Base-by-base conservation (phyloP, 2,797 vertebrate species). In the Podarcis siculus region DNA sequence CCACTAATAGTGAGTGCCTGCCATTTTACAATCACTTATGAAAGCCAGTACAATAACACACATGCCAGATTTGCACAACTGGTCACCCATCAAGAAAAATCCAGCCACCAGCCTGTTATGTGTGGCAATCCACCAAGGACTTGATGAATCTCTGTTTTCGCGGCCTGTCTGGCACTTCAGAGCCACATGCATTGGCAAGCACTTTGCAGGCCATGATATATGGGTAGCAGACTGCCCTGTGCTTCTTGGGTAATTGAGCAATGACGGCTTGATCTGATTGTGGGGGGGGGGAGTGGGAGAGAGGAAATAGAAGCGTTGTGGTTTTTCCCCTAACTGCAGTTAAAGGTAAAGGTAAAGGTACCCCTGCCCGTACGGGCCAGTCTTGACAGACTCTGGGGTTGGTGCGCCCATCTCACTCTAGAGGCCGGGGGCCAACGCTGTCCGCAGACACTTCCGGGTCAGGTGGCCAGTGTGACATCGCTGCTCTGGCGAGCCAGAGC, bases 11-110 rank as follows among this genome's bases (percentile, higher is more conserved):
- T 55, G 80, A 69, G 71, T 82, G 79, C 79, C 67, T 82, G 79
- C 77, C 67, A 1, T 61, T 69, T 49, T 37, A 39, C 85, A 2
- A 69, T 86, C 71, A 15, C 58, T 45, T 35, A 64, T 82, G 83
- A 32, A 79, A 21, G 12, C 13, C 77, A 92, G 84, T 15, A 25
- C 30, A 19, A 49, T 35, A 23, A 82, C 85, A 87, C 67, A 83
- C 8, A 67, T 4, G 49, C 25, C 25, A 25, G 7, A 27, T 8
- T 1, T 25, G 66, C 66, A 25, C 66, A 30, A 67, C 8, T 5
- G n/a, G 30, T 72, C 32, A 72, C 13, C 71, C n/a, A 35, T 12
- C 71, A 72, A 32, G 30, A 13, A 10, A 32, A 32, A 35, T 72
- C 5, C 32, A 72, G 71, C 71, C 71, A 72, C 15, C 13, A 72